Base-by-base conservation (phyloP, 2,797 vertebrate species). In the Dermochelys coriacea region DNA sequence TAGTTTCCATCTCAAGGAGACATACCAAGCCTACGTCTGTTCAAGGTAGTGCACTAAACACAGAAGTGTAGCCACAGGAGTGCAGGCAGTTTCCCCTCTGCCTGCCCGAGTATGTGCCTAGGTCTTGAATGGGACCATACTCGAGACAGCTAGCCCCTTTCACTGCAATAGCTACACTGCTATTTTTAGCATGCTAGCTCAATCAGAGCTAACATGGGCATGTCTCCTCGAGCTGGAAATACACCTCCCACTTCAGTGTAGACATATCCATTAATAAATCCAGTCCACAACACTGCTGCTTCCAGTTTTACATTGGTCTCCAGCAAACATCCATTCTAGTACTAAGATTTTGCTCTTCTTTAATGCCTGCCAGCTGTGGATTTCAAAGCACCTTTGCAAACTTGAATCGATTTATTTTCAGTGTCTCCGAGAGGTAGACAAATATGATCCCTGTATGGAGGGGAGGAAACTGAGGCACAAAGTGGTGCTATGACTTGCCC, bases 291-390 rank as follows among this genome's bases (percentile, higher is more conserved):
- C 92, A 96, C 86, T 96, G 93, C 93, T 85, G 75, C 52, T 79
- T 47, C 95, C 91, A 86, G 91, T 96, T 84, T 95, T 94, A 94
- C 95, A 95, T 95, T 95, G 82, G 51, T 93, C 84, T 87, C 94
- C 68, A 49, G 27, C 7, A 49, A 77, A 16, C 27, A 77, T 77
- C 45, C 12, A 14, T 27, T 6, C 27, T 47, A 75, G 37, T 29
- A 18, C 45, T 77, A 77, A 77, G 25, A 49, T 82, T 94, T 0
- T 92, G 82, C 92, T 87, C 85, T 93, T 91, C 80, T 89, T 88
- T 84, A 93, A 95, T 91, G 88, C 91, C 93, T 96, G 90, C 96
- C 95, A 96, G 93, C 94, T 94, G 95, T 74, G 74, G 84, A 23
- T 61, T 87, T 90, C 79, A 82, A 77, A 86, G 82, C 90, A 79